Evolutionary conservation across 2,113 vertebrate species (phyloP).

Genomic region (Cryptomyrus ogoouensis): DNA sequence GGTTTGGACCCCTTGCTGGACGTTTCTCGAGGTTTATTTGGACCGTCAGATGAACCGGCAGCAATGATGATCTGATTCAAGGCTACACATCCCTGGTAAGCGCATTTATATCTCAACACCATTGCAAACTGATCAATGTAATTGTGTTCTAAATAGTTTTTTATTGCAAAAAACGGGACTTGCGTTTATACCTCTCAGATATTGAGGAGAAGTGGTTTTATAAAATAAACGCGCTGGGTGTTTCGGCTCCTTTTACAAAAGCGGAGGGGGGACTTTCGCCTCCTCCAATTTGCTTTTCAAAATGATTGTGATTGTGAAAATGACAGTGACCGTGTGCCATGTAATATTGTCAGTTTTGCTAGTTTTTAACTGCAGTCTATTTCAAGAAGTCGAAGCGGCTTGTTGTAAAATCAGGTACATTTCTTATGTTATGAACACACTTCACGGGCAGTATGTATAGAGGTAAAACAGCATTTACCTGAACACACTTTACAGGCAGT

Average conservation of each 20-base stretch:
- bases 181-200: neutral
- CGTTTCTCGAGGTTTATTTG: neutral
- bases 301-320: too few species aligned
- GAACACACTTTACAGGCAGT: too few species aligned
- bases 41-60: neutral
- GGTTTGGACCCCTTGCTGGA: neutral
- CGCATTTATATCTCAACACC: neutral
- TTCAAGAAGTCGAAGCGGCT: neutral
- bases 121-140: neutral
- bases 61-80: neutral
- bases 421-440: neutral
- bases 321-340: neutral
- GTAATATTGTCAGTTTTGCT: neutral
- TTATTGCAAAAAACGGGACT: neutral
- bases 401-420: neutral
- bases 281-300: neutral
- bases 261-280: neutral
- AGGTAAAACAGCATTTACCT: neutral
- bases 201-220: neutral
- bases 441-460: neutral
- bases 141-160: neutral
- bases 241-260: neutral
- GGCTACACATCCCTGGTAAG: neutral
- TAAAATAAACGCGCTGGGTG: neutral
- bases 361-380: neutral